Percentiles rank a stretch among this genome's conserved stretches.
These are phyloP conservation scores for Quadroppia sp. DNA, from an alignment of 2,888 invertebrate species.

Conservation along the genomic window DNA sequence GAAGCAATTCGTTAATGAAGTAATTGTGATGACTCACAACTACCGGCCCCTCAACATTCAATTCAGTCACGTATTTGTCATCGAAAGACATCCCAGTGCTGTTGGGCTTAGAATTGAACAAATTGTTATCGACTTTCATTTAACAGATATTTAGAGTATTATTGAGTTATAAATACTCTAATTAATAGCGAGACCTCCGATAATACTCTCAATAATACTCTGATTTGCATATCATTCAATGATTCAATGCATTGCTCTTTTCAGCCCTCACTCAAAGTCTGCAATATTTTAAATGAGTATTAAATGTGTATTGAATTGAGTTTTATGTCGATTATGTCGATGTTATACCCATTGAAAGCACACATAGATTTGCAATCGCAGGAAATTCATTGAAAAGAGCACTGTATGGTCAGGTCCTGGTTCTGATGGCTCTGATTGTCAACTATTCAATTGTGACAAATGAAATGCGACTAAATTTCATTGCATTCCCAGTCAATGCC, in stretches of 20 bases:
- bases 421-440: too few species aligned
- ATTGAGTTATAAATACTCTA: slow-evolving; percentile 5
- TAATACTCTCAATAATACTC: slow-evolving; percentile 26
- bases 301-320: neutral
- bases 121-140: slow-evolving; percentile 25
- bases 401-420: slow-evolving; percentile 6
- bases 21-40: neutral
- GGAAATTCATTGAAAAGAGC: slow-evolving; percentile 23
- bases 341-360: neutral
- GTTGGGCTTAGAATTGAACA: neutral
- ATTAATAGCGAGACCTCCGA: neutral
- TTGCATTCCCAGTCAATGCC: neutral
- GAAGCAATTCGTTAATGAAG: slow-evolving; percentile 25
- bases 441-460: neutral
- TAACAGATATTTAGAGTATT: neutral
- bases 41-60: neutral
- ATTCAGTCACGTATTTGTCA: neutral
- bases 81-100: neutral
- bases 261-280: neutral
- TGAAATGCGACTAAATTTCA: slow-evolving; percentile 21
- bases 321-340: slow-evolving; percentile 16
- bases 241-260: slow-evolving; percentile 18
- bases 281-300: slow-evolving; percentile 25
- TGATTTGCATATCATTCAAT: slow-evolving; percentile 13
- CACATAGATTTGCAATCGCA: neutral